These are phyloP conservation scores for Silurus asotus DNA, from an alignment of 2,113 vertebrate species.

Conservation along the genomic window DNA sequence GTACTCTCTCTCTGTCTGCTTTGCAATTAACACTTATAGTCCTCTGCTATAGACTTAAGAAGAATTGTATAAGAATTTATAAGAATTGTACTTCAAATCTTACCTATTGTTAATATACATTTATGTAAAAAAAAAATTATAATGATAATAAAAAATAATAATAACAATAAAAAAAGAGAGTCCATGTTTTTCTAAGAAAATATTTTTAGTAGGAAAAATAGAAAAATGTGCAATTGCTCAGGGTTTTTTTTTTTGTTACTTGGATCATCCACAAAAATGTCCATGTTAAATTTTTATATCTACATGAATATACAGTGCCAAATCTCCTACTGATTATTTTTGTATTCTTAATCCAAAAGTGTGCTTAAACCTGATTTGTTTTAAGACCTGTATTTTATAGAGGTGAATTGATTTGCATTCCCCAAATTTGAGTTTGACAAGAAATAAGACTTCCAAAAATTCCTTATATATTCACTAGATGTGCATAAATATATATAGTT, in stretches of 20 bases:
- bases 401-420: not conserved
- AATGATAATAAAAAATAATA: not conserved
- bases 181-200: not conserved
- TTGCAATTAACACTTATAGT: constrained; percentile 17
- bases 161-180: not conserved
- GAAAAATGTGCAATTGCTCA: not conserved
- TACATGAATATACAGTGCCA: not conserved
- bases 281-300: not conserved
- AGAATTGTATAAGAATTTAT: no score
- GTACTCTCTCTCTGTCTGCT: constrained; percentile 30
- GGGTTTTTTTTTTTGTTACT: not conserved
- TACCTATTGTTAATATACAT: not conserved
- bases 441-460: not conserved
- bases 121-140: not conserved
- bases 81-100: not conserved
- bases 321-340: not conserved
- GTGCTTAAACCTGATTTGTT: not conserved
- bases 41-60: no score
- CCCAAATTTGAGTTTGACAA: not conserved
- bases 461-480: no score
- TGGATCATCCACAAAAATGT: not conserved
- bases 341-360: not conserved
- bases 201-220: not conserved
- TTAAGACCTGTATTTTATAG: constrained; percentile 6
- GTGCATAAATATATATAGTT: no score